A percentile compares a stretch with the other conserved stretches of the same genome.
Evolutionary conservation across 2,888 invertebrate species (phyloP).

Genomic region (Diarsia mendica): DNA sequence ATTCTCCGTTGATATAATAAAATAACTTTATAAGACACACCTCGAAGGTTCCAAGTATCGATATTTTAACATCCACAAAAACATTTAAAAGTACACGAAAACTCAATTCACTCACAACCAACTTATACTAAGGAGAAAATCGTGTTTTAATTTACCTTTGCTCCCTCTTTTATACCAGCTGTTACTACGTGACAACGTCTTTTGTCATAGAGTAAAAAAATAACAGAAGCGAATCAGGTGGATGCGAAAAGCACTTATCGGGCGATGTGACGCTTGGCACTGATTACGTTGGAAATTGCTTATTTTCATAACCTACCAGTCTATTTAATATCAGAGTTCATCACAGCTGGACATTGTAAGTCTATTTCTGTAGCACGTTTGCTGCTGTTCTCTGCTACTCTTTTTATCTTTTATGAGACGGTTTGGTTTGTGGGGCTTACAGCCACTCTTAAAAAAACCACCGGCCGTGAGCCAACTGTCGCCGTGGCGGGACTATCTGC

Average conservation of each 20-base stretch:
- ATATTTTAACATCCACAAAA: slow-evolving; percentile 13
- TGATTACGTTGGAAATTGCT: too few relatives aligned
- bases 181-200: slow-evolving; percentile 55
- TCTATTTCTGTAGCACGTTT: too few relatives aligned
- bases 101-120: slow-evolving; percentile 40
- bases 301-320: too few relatives aligned
- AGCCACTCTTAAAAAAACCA: too few relatives aligned
- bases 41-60: slow-evolving; percentile 26
- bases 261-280: not conserved
- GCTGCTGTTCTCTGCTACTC: too few relatives aligned
- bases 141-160: slow-evolving; percentile 58
- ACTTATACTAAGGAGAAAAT: slow-evolving; percentile 51
- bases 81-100: slow-evolving; percentile 44
- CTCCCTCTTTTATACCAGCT: slow-evolving; percentile 41
- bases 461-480: too few relatives aligned
- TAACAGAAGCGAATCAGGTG: slow-evolving; percentile 1
- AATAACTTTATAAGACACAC: slow-evolving; percentile 27
- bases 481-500: too few relatives aligned
- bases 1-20: not conserved
- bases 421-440: too few relatives aligned
- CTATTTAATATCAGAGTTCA: too few relatives aligned
- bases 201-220: slow-evolving; percentile 18
- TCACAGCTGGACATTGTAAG: too few relatives aligned
- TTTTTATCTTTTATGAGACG: too few relatives aligned
- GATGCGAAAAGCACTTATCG: not conserved